Evolutionary conservation across 2,888 invertebrate species (phyloP).

Genomic region (Acleris literana): DNA sequence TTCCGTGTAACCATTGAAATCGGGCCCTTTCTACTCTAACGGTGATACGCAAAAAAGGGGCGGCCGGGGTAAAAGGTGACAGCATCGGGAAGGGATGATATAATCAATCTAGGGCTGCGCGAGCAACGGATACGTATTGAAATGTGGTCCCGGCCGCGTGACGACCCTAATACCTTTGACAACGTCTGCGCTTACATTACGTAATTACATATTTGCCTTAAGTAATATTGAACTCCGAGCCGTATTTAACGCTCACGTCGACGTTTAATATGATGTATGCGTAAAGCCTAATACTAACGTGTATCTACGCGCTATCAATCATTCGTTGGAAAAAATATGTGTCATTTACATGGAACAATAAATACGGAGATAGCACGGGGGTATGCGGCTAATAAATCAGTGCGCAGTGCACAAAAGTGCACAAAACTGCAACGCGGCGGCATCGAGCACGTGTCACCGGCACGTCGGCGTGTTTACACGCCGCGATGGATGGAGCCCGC

Average conservation of each 20-base stretch:
- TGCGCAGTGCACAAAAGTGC: constrained; percentile 64
- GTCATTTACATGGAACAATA: constrained; percentile 29
- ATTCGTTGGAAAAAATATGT: background rate
- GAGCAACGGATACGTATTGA: constrained; percentile 59
- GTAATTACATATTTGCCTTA: constrained; percentile 28
- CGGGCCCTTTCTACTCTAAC: constrained; percentile 78
- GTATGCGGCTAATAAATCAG: constrained; percentile 71
- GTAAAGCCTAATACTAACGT: background rate
- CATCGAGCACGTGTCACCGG: constrained; percentile 64
- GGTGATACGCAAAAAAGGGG: constrained; percentile 79
- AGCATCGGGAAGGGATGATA: constrained; percentile 72
- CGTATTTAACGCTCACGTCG: background rate
- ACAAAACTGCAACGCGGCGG: constrained; percentile 59
- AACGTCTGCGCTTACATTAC: constrained; percentile 32
- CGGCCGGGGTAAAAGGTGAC: constrained; percentile 61
- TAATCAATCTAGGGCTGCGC: constrained; percentile 78
- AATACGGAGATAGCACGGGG: constrained; percentile 30
- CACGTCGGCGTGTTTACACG: constrained; percentile 55
- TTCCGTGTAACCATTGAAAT: constrained; percentile 71
- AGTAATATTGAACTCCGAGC: constrained; percentile 2
- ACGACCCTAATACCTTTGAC: constrained; percentile 36
- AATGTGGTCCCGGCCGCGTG: constrained; percentile 42
- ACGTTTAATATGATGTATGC: background rate
- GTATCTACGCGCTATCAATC: background rate
- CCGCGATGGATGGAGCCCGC: constrained; percentile 32